These are phyloP conservation scores for Cotesia glomerata DNA, from an alignment of 1,140 invertebrate genomes.

Conservation along the genomic window DNA sequence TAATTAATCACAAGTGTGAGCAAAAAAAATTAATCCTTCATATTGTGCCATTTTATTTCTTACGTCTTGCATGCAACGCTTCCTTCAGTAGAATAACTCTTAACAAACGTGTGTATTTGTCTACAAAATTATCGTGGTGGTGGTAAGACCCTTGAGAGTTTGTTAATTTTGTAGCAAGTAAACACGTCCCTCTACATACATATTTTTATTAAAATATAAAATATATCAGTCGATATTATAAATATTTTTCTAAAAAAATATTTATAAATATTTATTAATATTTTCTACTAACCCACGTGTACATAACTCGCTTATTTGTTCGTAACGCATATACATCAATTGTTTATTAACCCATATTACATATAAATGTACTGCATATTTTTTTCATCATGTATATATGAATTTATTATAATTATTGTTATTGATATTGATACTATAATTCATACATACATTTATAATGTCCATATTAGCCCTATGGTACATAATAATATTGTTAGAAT, in stretches of 20 bases:
- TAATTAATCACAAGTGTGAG: not conserved
- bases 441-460: constrained; percentile 31
- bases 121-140: not conserved
- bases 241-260: not conserved
- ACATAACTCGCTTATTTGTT: constrained; percentile 64
- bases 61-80: constrained; percentile 62
- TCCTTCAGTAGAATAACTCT: constrained; percentile 61
- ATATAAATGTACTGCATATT: constrained; percentile 33
- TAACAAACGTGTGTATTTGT: constrained; percentile 32
- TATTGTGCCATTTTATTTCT: constrained; percentile 61
- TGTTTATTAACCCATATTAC: constrained; percentile 54
- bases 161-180: too few species aligned
- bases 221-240: not conserved
- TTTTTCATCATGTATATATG: constrained; percentile 28
- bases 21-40: not conserved
- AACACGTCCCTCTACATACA: constrained; percentile 24
- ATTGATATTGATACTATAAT: not conserved
- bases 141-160: not conserved
- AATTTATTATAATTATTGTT: not conserved
- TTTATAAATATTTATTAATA: constrained; percentile 34
- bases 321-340: constrained; percentile 62
- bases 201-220: constrained; percentile 31
- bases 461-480: constrained; percentile 24
- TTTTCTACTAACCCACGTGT: constrained; percentile 63
- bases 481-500: constrained; percentile 19